phyloP scores from a whole-genome alignment of 2,113 vertebrate species.

The Silurus meridionalis region DNA sequence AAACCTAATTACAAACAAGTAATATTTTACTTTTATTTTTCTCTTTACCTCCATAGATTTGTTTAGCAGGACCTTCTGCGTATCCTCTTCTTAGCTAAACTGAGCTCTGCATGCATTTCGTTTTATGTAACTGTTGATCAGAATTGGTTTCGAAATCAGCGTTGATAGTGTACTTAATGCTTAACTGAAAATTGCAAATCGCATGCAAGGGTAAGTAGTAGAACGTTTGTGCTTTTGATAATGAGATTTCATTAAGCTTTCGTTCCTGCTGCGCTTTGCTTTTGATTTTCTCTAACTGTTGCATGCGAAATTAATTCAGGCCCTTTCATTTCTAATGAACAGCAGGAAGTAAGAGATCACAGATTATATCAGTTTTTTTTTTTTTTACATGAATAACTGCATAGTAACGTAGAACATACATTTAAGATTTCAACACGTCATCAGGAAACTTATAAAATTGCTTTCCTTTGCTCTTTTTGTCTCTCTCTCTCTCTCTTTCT shows the following conservation, averaged over 20 bases:
- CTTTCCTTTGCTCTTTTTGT: constrained; percentile 35
- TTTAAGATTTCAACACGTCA: not conserved
- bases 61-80: not conserved
- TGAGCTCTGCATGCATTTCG: not conserved
- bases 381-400: not conserved
- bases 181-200: not conserved
- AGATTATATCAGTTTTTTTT: not conserved
- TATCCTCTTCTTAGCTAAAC: not conserved
- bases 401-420: not conserved
- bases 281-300: constrained; percentile 8
- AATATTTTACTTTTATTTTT: not conserved
- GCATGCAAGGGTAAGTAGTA: not conserved
- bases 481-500: not conserved
- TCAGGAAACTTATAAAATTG: not conserved
- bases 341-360: not conserved
- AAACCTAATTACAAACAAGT: not conserved
- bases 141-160: too few species aligned
- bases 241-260: not conserved
- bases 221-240: not conserved
- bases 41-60: not conserved
- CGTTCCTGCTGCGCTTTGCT: not conserved
- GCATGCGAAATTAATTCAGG: not conserved
- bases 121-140: not conserved
- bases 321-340: constrained; percentile 8
- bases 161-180: not conserved